Percentiles rank a stretch among this genome's conserved stretches.
Conservation (phyloP, 2,113 vertebrate species). For the Hemicordylus capensis region DNA sequence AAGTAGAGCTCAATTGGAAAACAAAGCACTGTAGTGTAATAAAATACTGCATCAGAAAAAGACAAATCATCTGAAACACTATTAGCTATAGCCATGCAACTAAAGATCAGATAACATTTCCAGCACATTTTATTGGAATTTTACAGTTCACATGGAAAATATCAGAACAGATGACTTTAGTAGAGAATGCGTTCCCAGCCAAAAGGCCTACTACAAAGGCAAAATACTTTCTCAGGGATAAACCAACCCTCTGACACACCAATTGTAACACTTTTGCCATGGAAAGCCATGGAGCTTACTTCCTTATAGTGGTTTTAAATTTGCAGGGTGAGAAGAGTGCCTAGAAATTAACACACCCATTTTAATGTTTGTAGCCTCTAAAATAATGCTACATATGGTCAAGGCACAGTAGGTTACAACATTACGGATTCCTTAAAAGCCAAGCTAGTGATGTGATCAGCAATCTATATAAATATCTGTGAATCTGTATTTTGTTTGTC, state of each 20-base stretch:
- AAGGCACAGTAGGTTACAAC: background rate
- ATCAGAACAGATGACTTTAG: background rate
- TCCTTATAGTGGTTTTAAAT: background rate
- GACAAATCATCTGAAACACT: background rate
- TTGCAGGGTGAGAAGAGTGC: background rate
- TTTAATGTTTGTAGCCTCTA: background rate
- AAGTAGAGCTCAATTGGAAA: background rate
- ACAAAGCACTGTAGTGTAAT: background rate
- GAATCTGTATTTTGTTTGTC: too few species aligned
- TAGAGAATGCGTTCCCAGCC: too few species aligned
- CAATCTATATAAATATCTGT: background rate
- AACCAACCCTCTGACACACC: background rate
- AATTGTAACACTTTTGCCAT: background rate
- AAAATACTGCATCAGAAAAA: slow-evolving; percentile 1
- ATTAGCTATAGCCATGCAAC: background rate
- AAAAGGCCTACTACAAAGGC: too few species aligned
- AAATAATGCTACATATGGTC: background rate
- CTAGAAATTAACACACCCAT: background rate
- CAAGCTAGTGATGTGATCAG: background rate
- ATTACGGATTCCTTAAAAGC: background rate
- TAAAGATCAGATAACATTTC: background rate
- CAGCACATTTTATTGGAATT: background rate
- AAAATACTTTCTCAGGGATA: background rate
- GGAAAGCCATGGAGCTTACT: background rate
- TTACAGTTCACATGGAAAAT: rapidly evolving